These are phyloP conservation scores for Lordiphosa collinella DNA, from an alignment of 1,140 invertebrate species.

Conservation along the genomic window DNA sequence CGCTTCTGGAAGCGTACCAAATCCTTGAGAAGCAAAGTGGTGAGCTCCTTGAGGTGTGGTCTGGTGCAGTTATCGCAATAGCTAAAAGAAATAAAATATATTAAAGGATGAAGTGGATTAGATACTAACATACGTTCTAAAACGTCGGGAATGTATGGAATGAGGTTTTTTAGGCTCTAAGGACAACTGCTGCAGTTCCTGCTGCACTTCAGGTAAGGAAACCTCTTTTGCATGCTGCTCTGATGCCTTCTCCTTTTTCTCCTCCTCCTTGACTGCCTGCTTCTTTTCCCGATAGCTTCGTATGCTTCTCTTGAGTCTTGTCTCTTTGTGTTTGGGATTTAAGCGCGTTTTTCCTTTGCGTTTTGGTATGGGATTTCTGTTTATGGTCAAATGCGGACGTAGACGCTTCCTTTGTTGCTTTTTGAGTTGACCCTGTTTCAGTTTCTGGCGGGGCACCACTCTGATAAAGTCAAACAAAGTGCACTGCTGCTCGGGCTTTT, in stretches of 20 bases:
- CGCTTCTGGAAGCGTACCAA: slow-evolving; percentile 83
- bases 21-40: slow-evolving; percentile 80
- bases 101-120: background rate
- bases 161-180: background rate
- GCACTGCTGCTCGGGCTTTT: slow-evolving; percentile 14
- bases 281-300: slow-evolving; percentile 30
- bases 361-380: slow-evolving; percentile 17
- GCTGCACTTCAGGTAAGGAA: background rate
- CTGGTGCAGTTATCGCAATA: slow-evolving; percentile 75
- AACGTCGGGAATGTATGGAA: slow-evolving; percentile 59
- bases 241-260: slow-evolving; percentile 4
- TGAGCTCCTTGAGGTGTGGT: slow-evolving; percentile 35
- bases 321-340: slow-evolving; percentile 30
- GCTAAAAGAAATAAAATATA: slow-evolving; percentile 15
- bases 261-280: background rate
- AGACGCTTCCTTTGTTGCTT: slow-evolving; percentile 5
- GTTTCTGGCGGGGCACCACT: slow-evolving; percentile 20
- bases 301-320: slow-evolving; percentile 49
- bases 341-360: slow-evolving; percentile 56
- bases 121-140: slow-evolving; percentile 45
- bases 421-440: slow-evolving; percentile 13
- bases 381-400: slow-evolving; percentile 15
- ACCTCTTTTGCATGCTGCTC: background rate
- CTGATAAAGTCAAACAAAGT: slow-evolving; percentile 53
- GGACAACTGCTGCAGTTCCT: slow-evolving; percentile 10